Conservation (phyloP, 1,140 invertebrate genomes). For the Diuraphis noxia region DNA sequence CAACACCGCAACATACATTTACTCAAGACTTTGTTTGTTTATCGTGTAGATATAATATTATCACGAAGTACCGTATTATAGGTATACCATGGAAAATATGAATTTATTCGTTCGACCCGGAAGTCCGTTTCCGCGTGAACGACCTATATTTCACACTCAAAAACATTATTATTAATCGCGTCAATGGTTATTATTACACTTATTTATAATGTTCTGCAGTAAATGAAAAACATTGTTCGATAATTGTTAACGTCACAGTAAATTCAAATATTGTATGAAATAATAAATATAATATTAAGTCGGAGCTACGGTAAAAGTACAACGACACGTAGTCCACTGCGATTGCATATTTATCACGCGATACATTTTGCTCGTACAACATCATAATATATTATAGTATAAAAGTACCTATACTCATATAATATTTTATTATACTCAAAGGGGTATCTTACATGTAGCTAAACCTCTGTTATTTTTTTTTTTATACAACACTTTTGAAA, state of each 20-base stretch:
- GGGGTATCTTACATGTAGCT: not conserved
- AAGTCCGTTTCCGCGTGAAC: not conserved
- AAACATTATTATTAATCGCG: not conserved
- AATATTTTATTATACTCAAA: not conserved
- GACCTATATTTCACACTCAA: not conserved
- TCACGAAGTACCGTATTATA: no score
- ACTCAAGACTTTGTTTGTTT: not conserved
- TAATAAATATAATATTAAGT: not conserved
- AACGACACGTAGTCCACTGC: not conserved
- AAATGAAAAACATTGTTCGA: not conserved
- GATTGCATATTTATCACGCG: not conserved
- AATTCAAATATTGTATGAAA: accelerated
- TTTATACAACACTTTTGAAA: not conserved
- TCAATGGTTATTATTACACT: not conserved
- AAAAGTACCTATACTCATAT: not conserved
- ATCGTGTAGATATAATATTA: not conserved
- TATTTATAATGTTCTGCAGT: not conserved
- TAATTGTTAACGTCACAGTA: not conserved
- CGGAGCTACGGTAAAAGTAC: not conserved
- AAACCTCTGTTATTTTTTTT: not conserved
- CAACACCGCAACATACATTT: not conserved
- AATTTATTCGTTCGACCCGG: not conserved
- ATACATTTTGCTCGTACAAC: not conserved
- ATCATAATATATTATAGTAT: not conserved
- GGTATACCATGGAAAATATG: not conserved